phyloP scores from a whole-genome alignment of 2,888 invertebrate species.

The Petrolisthes cinctipes region DNA sequence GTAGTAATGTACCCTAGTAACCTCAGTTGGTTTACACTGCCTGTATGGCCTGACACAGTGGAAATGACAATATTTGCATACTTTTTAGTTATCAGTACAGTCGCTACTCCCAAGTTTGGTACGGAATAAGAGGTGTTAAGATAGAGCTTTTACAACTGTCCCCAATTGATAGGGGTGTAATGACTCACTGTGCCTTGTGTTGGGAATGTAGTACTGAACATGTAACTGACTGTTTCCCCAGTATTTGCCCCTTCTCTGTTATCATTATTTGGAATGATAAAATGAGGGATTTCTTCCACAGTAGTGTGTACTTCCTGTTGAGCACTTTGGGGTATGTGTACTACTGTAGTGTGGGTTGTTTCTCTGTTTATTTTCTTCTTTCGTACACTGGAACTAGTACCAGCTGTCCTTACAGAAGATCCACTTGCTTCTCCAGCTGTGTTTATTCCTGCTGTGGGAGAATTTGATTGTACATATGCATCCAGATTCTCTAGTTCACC shows the following conservation, averaged over 20 bases:
- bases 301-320: constrained; percentile 30
- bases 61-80: no score
- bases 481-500: constrained; percentile 48
- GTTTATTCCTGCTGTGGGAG: constrained; percentile 39
- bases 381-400: constrained; percentile 9
- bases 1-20: no score
- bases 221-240: constrained; percentile 47
- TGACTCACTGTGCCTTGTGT: constrained; percentile 40
- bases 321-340: constrained; percentile 44
- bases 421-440: constrained; percentile 5
- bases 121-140: no score
- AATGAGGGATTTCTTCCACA: constrained; percentile 50
- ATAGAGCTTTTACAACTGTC: constrained; percentile 37
- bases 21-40: no score
- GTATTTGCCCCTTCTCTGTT: constrained; percentile 35
- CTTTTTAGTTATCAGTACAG: no score
- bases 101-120: no score
- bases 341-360: constrained; percentile 20
- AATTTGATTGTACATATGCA: constrained; percentile 58
- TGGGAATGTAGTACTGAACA: constrained; percentile 45
- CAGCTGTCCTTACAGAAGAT: neutral
- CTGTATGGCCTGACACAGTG: no score
- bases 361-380: constrained; percentile 35
- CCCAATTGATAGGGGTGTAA: constrained; percentile 43
- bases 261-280: constrained; percentile 39